These are phyloP conservation scores for Fragum whitleyi DNA, from an alignment of 2,888 invertebrate genomes.

Conservation along the genomic window DNA sequence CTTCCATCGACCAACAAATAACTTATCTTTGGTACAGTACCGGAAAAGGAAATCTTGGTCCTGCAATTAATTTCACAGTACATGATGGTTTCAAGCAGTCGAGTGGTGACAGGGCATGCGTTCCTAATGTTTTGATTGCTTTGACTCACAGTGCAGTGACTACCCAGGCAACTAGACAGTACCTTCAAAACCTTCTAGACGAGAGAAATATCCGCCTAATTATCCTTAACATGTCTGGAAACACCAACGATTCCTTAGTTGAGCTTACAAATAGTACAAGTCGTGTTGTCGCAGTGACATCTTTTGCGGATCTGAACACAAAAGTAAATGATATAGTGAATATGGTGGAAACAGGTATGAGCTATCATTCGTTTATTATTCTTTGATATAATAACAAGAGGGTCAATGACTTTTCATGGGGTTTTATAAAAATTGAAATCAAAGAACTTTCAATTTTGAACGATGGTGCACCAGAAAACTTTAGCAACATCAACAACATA, in stretches of 20 bases:
- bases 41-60: slow-evolving; percentile 24
- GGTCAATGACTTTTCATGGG: no score
- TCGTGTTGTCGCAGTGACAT: slow-evolving; percentile 5
- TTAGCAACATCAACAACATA: no score
- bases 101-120: slow-evolving; percentile 35
- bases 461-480: no score
- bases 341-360: slow-evolving; percentile 15
- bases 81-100: slow-evolving; percentile 30
- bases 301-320: background rate
- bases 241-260: background rate
- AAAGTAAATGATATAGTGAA: background rate
- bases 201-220: slow-evolving; percentile 1
- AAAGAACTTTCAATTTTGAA: no score
- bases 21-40: slow-evolving; percentile 37
- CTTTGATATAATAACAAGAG: no score
- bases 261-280: slow-evolving; percentile 8
- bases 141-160: slow-evolving; percentile 20
- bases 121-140: slow-evolving; percentile 30
- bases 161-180: background rate
- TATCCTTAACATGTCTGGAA: slow-evolving; percentile 18
- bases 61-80: slow-evolving; percentile 29
- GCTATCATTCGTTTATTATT: no score
- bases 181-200: background rate
- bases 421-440: no score
- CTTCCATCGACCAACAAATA: slow-evolving; percentile 5